Evolutionary conservation across 2,113 vertebrate genomes (phyloP), one percentile per base, ranked within the genome.

Genomic region (Solea senegalensis): DNA sequence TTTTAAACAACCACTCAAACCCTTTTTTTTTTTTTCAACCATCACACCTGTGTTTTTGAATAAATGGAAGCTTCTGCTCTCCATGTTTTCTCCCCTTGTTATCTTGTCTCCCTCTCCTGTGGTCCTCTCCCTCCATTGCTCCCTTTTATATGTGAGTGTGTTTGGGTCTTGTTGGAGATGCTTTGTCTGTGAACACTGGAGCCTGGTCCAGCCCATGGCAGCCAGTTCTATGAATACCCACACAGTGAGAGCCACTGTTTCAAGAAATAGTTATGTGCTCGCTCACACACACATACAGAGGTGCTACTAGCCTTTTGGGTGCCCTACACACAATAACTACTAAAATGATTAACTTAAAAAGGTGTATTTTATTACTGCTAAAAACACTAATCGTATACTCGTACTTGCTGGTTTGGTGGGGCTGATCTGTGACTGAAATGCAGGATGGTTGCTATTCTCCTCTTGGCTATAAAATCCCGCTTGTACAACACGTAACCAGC

Each of bases 121-220:
- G 21, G 21, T 21, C 21, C 21, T 73, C 78, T 83, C 82, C 84
- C 80, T 83, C 43, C 85, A 6, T 34, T 34, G 34, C 34, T 34
- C 34, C 34, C 34, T 34, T 34, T 34, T 88, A 79, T 89, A 76
- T 89, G 83, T 81, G 89, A 83, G 85, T 87, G 83, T 86, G 89
- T 91, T 86, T 90, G 86, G 88, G 84, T 90, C 85, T 83, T 74
- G 88, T 74, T 88, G 87, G 81, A 90, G 79, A 80, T 86, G 82
- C 90, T 93, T 92, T 93, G 91, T 94, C 89, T 89, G 87, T 84
- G 90, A 92, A 92, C 90, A 91, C 78, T 86, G 92, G 83, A 91
- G 88, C 85, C 86, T 77, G 84, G 81, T 78, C 85, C 78, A 76
- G 83, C 86, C 88, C 86, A 85, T 68, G 66, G 91, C 89, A 90